A percentile compares a stretch with the other conserved stretches of the same genome.
Conservation (phyloP, 2,113 vertebrate species). For the Oreotragus oreotragus region DNA sequence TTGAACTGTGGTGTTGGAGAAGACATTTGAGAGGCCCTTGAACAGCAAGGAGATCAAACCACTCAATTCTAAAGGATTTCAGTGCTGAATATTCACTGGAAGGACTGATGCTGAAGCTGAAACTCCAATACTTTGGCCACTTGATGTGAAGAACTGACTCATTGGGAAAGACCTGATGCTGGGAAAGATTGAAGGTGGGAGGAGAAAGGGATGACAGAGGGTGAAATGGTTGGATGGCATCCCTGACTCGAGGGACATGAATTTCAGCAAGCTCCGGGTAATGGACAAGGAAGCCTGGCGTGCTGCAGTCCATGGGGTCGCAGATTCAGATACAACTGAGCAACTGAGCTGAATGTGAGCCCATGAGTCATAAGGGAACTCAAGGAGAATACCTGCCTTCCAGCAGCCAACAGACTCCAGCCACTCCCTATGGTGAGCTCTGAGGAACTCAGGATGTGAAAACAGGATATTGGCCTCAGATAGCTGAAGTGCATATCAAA, state of each 20-base stretch:
- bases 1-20: not conserved
- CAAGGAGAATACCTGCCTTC: not conserved
- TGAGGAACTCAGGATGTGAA: not conserved
- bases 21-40: not conserved
- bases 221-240: not conserved
- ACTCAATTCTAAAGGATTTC: not conserved
- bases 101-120: not conserved
- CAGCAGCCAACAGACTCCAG: not conserved
- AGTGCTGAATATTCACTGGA: not conserved
- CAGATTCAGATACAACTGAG: not conserved
- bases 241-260: not conserved
- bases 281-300: not conserved
- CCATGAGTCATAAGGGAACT: not conserved
- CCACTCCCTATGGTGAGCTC: not conserved
- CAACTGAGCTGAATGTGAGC: not conserved
- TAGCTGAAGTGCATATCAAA: not conserved
- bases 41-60: not conserved
- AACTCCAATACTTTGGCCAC: not conserved
- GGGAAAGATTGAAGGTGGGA: not conserved
- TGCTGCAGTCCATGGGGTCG: not conserved
- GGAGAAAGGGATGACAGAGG: not conserved
- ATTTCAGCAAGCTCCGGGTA: accelerated
- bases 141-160: not conserved
- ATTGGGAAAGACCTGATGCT: not conserved
- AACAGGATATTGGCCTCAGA: not conserved